Evolutionary conservation across 2,113 vertebrate species (phyloP).

Genomic region (Callithrix jacchus): DNA sequence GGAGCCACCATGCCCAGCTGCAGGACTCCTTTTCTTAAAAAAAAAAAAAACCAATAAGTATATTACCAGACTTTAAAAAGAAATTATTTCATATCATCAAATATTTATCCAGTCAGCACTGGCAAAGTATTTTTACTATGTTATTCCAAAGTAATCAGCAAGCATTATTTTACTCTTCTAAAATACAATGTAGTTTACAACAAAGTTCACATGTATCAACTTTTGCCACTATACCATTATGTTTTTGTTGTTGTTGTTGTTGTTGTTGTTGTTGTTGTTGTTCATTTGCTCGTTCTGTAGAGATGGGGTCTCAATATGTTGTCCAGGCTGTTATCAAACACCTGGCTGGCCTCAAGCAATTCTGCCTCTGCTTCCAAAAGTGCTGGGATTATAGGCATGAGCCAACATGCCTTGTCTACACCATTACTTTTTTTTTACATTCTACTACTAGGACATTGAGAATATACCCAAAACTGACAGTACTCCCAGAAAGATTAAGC

Average conservation of each 20-base stretch:
- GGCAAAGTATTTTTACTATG: background rate
- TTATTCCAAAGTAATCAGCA: conserved; percentile 36
- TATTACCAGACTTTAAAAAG: background rate
- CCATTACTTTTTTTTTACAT: background rate
- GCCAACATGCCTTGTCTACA: no score
- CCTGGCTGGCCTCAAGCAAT: no score
- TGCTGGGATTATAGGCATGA: no score
- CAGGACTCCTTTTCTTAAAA: background rate
- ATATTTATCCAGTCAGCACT: background rate
- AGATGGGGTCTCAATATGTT: no score
- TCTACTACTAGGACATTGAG: background rate
- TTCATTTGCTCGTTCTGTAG: no score
- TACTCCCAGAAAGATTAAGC: background rate
- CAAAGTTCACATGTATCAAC: background rate
- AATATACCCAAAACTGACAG: conserved; percentile 24
- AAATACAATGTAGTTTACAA: conserved; percentile 34
- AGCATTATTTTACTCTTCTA: background rate
- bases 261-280: no score
- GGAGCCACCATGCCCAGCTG: background rate
- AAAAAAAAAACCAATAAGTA: background rate
- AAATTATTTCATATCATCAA: background rate
- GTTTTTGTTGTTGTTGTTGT: no score
- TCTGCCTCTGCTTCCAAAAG: no score
- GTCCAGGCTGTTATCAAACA: no score
- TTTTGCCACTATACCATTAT: background rate